These are phyloP conservation scores for Hypomecis atomaria DNA, from an alignment of 2,888 invertebrate species.

Conservation along the genomic window DNA sequence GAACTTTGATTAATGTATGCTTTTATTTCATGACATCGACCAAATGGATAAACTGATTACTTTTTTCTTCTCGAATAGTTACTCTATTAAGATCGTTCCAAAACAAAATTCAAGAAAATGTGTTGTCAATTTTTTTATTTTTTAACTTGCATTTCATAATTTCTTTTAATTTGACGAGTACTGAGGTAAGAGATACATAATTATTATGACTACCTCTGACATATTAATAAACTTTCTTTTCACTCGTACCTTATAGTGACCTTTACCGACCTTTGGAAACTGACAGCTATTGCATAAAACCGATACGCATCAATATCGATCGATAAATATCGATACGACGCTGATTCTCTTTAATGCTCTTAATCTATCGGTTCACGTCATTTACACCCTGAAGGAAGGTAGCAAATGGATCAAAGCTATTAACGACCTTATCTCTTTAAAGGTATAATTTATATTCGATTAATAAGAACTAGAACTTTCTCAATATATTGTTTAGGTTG, in stretches of 20 bases:
- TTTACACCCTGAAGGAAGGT: constrained; percentile 42
- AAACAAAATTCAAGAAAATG: no score
- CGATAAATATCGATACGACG: constrained; percentile 52
- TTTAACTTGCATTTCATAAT: no score
- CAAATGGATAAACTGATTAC: no score
- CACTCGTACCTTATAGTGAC: constrained; percentile 35
- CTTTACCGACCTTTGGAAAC: constrained; percentile 38
- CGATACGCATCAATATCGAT: constrained; percentile 48
- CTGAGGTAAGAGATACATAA: background rate
- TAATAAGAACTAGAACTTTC: constrained; percentile 46
- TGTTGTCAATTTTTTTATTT: no score
- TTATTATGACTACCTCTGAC: constrained; percentile 1
- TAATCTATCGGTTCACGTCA: constrained; percentile 57
- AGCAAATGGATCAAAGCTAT: background rate
- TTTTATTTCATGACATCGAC: no score
- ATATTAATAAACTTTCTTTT: constrained; percentile 43
- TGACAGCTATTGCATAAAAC: constrained; percentile 40
- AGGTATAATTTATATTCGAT: constrained; percentile 20
- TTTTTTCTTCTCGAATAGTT: no score
- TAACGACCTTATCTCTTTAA: constrained; percentile 16
- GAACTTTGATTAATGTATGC: no score
- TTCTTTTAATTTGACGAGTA: background rate
- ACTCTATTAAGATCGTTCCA: no score
- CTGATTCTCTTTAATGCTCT: constrained; percentile 49
- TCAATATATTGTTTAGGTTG: constrained; percentile 56